Evolutionary conservation across 2,113 vertebrate genomes (phyloP), one percentile per base, ranked within the genome.

Genomic region (Tragelaphus strepsiceros): DNA sequence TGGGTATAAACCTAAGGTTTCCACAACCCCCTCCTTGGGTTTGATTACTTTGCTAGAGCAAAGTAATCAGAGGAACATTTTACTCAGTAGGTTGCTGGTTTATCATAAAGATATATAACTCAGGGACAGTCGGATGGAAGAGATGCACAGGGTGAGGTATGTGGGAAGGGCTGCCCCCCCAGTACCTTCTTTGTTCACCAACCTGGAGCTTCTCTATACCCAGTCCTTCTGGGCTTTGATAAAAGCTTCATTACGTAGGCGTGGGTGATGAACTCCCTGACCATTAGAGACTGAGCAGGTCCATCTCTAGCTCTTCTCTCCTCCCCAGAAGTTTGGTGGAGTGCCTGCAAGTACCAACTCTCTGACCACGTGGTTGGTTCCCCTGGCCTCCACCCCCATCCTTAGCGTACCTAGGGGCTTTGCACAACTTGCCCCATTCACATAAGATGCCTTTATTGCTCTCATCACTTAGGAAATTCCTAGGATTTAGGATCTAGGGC

Each of bases 81-180:
- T 19, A 46, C 59, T 46, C 3, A 1, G 21, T 64, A 9, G 59
- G 17, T 56, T 13, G 9, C 92, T 14, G 15, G 77, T 54, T 67
- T 26, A 19, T 67, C 11, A 2, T 58, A 53, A 46, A 67, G 8
- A n/a, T 51, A 17, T 10, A 6, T 9, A 8, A 6, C 59, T 15
- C 14, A 32, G 32, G 16, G 53, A 16, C 56, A 24, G 67, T n/a
- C 13, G 3, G 58, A 2, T 4, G 30, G 22, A 28, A 10, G 49
- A 58, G 59, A n/a, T 0, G 85, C 49, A 1, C 1, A 7, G 49
- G 21, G 58, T 3, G 6, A 28, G 2, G 15, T 2, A 3, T 5
- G 32, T 10, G 67, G 32, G 17, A 19, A 26, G 74, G 8, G 54
- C 28, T 2, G 6, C 2, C 2, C 64, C 2, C 39, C 5, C 30